Conservation (phyloP, 1,140 invertebrate species). For the Palaemon carinicauda region DNA sequence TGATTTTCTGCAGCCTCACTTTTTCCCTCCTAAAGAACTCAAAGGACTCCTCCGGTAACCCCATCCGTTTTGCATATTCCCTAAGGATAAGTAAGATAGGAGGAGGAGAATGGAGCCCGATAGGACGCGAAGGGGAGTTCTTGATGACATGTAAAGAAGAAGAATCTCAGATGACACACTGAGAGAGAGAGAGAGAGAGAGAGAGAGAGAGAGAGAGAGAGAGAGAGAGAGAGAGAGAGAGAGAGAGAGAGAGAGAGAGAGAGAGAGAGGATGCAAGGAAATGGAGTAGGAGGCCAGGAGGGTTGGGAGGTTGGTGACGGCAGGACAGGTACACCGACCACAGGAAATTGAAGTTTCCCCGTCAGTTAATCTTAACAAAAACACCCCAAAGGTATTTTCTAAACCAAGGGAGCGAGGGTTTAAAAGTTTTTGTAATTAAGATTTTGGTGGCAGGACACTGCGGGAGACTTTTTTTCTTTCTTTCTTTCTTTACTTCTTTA, state of each 20-base stretch:
- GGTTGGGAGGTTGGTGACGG: not conserved
- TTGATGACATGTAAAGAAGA: no score
- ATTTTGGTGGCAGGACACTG: not conserved
- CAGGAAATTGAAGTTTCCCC: constrained; percentile 15
- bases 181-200: not conserved
- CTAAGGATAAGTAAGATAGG: no score
- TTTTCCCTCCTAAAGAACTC: no score
- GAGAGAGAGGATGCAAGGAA: not conserved
- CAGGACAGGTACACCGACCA: not conserved
- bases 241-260: not conserved
- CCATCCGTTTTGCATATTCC: no score
- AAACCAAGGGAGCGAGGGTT: not conserved
- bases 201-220: not conserved
- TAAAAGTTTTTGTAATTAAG: constrained; percentile 10
- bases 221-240: not conserved
- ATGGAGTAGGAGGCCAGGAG: not conserved
- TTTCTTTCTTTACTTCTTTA: not conserved
- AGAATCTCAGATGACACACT: not conserved
- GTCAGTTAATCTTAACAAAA: not conserved
- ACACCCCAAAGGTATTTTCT: constrained; percentile 12
- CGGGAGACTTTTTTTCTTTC: not conserved
- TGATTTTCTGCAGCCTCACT: no score
- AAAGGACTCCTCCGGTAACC: no score
- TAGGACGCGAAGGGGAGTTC: no score
- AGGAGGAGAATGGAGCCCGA: no score